These are phyloP conservation scores for Cosmorhoe ocellata DNA, from an alignment of 2,888 invertebrate genomes.

Conservation along the genomic window DNA sequence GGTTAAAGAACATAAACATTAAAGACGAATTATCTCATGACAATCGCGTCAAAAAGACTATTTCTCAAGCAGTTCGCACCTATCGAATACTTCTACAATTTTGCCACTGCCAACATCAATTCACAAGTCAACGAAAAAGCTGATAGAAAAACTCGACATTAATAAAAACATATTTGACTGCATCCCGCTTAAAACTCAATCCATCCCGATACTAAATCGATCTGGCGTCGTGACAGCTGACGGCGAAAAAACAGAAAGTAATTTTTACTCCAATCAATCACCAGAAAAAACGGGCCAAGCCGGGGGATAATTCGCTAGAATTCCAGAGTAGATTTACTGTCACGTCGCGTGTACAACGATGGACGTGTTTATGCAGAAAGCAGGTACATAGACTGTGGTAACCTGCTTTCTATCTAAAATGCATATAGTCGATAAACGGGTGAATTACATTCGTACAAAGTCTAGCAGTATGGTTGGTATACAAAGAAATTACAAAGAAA, in stretches of 20 bases:
- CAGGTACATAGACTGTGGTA: background rate
- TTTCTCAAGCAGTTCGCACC: too few relatives aligned
- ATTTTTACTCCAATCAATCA: conserved; percentile 81
- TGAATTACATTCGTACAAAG: too few relatives aligned
- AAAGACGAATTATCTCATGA: too few relatives aligned
- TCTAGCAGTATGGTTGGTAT: too few relatives aligned
- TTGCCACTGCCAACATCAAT: background rate
- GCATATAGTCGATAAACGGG: background rate
- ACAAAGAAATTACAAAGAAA: too few relatives aligned
- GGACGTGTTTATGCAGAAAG: conserved; percentile 8
- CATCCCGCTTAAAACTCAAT: conserved; percentile 49
- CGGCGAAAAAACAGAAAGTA: conserved; percentile 69
- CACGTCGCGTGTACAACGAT: conserved; percentile 56
- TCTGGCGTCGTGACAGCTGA: conserved; percentile 42
- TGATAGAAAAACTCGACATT: conserved; percentile 13
- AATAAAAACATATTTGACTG: conserved; percentile 18
- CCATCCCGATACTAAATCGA: conserved; percentile 50
- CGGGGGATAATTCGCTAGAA: conserved; percentile 79
- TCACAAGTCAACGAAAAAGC: background rate
- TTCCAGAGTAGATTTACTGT: conserved; percentile 78
- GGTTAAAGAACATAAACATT: too few relatives aligned
- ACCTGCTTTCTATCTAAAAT: background rate
- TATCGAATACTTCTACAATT: too few relatives aligned
- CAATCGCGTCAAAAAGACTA: too few relatives aligned
- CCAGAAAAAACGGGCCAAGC: conserved; percentile 70